Evolutionary conservation across 2,888 invertebrate species (phyloP), one percentile per base, ranked within the genome.

Genomic region (Hypolimnas misippus): DNA sequence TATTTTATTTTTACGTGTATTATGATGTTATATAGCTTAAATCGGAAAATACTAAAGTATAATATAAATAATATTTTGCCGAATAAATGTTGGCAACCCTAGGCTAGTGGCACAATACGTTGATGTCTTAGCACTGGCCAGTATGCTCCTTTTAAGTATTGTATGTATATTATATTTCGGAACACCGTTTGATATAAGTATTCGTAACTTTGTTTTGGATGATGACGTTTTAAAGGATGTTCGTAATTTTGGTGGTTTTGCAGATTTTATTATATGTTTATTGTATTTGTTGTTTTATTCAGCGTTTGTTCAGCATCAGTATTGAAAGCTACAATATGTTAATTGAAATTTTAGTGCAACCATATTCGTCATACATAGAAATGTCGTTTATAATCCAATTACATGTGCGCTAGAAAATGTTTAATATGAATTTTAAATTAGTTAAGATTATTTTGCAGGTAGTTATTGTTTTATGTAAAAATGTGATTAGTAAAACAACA

Each of bases 221-320:
- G 29, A 29, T 21, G 49, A 16, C 3, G 29, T 25, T 29, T 49
- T 35, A 49, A 38, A 46, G 29, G 46, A 49, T 46, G 42, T 46
- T 46, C 3, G 46, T 38, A 16, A 49, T 49, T 33, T 60, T 49
- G 54, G 35, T 38, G 21, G 38, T 44, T 29, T 25, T 49, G 12
- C n/a, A 29, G 49, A 29, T 42, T 17, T 46, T 14, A 14, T 44
- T 46, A 17, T 46, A 31, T 55, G 19, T 29, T 50, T 29, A 21
- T 29, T 42, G 38, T 42, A 31, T 12, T 42, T 17, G 5, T 38
- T 25, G 38, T 29, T 25, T 50, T 38, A 61, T 44, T 61, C 38
- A 63, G 59, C 66, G 70, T 68, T 65, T 63, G 63, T 67, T 66
- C 55, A 68, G 68, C 66, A 66, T 68, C 65, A 68, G 61, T 57